Percentiles rank a stretch among this genome's conserved stretches.
Evolutionary conservation across 1,140 invertebrate species (phyloP).

Genomic region (Cyrtorhinus lividipennis): DNA sequence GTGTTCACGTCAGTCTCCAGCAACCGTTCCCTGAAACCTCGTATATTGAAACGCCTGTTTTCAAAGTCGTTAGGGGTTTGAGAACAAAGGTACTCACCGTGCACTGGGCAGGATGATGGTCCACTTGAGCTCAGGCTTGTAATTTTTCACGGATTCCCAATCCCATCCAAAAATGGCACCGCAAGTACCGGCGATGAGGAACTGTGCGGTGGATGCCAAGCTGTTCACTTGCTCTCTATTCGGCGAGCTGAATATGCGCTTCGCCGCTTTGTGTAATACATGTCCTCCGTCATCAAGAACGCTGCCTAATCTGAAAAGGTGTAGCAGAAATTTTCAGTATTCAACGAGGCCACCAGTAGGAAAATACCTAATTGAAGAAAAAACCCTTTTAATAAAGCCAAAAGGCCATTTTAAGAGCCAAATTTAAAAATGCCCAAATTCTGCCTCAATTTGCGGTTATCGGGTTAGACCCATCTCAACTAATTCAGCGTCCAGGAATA

Average conservation of each 20-base stretch:
- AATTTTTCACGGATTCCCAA: slow-evolving; percentile 50
- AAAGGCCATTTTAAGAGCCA: too few species aligned
- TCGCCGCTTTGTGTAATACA: too few species aligned
- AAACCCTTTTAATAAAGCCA: too few species aligned
- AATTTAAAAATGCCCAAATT: too few species aligned
- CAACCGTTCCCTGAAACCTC: slow-evolving; percentile 41
- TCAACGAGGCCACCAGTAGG: too few species aligned
- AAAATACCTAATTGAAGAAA: too few species aligned
- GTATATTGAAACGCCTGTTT: neutral
- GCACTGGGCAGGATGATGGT: slow-evolving; percentile 48
- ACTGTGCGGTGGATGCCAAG: slow-evolving; percentile 49
- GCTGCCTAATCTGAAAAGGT: too few species aligned
- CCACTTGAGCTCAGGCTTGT: slow-evolving; percentile 46
- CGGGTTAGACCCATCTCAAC: too few species aligned
- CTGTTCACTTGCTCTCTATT: slow-evolving; percentile 51
- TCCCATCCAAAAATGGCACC: slow-evolving; percentile 60
- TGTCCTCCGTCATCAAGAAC: too few species aligned
- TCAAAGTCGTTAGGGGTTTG: neutral
- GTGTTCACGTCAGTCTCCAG: slow-evolving; percentile 65
- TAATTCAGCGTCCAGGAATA: too few species aligned
- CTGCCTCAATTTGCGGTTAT: too few species aligned
- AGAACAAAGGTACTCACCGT: slow-evolving; percentile 29
- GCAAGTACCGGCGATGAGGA: slow-evolving; percentile 55
- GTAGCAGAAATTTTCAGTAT: too few species aligned
- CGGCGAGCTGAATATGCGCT: slow-evolving; percentile 37